Evolutionary conservation across 1,140 invertebrate species (phyloP).

Genomic region (honey bee (Apis mellifera)): Amel_HAv3.1 CM009942.2:4700501-4701000

Average conservation of each 20-base stretch:
- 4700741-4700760: slow-evolving; percentile 20
- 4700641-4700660: slow-evolving; percentile 17
- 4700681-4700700: neutral
- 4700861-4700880: slow-evolving; percentile 27
- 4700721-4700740: neutral
- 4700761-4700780: neutral
- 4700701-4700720: neutral
- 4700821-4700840: neutral
- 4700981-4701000: neutral
- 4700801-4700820: neutral
- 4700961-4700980: slow-evolving; percentile 4
- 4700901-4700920: slow-evolving; percentile 41
- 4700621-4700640: neutral
- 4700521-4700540: slow-evolving; percentile 39
- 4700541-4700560: slow-evolving; percentile 18
- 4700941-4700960: slow-evolving; percentile 69
- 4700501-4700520: slow-evolving; percentile 49
- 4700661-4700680: slow-evolving; percentile 13
- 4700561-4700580: neutral
- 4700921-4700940: slow-evolving; percentile 74
- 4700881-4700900: slow-evolving; percentile 1
- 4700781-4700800: neutral
- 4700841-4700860: slow-evolving; percentile 46
- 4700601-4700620: neutral
- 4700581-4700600: neutral